phyloP scores from a whole-genome alignment of 1,140 invertebrate species.

The Choristoneura fumiferana region DNA sequence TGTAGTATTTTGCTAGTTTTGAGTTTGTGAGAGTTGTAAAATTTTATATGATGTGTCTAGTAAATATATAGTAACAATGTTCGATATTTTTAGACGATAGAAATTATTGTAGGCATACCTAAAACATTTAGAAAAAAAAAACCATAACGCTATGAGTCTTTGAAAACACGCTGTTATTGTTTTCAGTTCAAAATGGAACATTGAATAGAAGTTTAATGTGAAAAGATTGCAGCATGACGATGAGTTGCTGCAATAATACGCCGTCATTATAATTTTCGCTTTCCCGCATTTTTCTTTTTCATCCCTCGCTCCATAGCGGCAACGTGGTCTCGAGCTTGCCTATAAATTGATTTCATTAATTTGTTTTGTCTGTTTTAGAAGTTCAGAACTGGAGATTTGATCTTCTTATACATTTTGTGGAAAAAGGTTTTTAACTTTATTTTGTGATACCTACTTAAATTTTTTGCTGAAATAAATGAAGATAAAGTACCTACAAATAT shows the following conservation, averaged over 20 bases:
- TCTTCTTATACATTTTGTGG: background rate
- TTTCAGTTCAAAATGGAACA: slow-evolving; percentile 25
- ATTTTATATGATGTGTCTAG: too few relatives aligned
- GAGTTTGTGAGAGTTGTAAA: too few relatives aligned
- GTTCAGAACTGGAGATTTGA: background rate
- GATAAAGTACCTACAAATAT: too few relatives aligned
- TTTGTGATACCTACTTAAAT: too few relatives aligned
- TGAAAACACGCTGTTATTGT: slow-evolving; percentile 19
- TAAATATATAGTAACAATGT: too few relatives aligned
- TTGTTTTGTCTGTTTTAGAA: slow-evolving; percentile 22
- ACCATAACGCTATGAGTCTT: background rate
- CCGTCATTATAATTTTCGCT: slow-evolving; percentile 36
- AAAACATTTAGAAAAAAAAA: background rate
- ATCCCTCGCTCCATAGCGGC: slow-evolving; percentile 29
- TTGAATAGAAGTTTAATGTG: slow-evolving; percentile 25
- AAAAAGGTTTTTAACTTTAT: too few relatives aligned
- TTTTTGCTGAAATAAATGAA: too few relatives aligned
- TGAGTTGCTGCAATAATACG: slow-evolving; percentile 27
- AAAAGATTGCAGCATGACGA: slow-evolving; percentile 34
- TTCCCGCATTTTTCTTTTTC: slow-evolving; percentile 33
- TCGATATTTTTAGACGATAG: too few relatives aligned
- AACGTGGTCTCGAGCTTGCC: slow-evolving; percentile 19
- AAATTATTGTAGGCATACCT: too few relatives aligned
- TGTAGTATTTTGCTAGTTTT: too few relatives aligned
- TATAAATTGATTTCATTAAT: slow-evolving; percentile 44